Percentiles rank a stretch among this genome's conserved stretches.
phyloP scores from a whole-genome alignment of 2,113 vertebrate genomes.

The Phylloscopus trochiloides region DNA sequence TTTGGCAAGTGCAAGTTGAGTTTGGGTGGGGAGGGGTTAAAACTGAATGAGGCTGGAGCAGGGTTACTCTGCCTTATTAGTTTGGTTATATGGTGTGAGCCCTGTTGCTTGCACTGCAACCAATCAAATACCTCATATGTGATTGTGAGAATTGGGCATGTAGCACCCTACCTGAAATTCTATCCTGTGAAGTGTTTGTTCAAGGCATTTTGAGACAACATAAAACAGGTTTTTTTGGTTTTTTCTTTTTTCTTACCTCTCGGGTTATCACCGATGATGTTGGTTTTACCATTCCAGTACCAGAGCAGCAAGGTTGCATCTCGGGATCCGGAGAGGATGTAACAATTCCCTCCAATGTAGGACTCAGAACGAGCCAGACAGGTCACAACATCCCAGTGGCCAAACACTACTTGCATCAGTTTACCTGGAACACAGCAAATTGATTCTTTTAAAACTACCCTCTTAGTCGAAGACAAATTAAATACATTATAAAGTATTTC shows the following conservation, averaged over 20 bases:
- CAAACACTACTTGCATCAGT: constrained; percentile 94
- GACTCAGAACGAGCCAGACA: constrained; percentile 93
- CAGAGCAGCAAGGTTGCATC: constrained; percentile 96
- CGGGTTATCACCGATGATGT: constrained; percentile 87
- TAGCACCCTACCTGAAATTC: background rate
- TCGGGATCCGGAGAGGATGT: constrained; percentile 92
- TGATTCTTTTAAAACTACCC: background rate
- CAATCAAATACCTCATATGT: background rate
- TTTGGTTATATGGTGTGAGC: background rate
- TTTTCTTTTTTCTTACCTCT: constrained; percentile 77
- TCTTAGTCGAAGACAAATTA: background rate
- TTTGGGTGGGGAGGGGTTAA: background rate
- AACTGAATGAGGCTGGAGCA: background rate
- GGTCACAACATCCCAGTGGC: constrained; percentile 96
- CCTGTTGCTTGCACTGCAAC: background rate
- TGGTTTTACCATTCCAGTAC: constrained; percentile 97
- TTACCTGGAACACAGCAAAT: constrained; percentile 82
- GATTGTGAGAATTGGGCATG: rapidly evolving
- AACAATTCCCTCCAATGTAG: constrained; percentile 96
- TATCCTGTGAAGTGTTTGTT: background rate
- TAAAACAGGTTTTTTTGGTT: background rate
- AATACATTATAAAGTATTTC: background rate
- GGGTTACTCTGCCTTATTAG: background rate
- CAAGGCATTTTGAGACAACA: background rate
- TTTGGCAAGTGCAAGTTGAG: background rate